phyloP scores from a whole-genome alignment of 2,888 invertebrate species.

The Hypena proboscidalis region DNA sequence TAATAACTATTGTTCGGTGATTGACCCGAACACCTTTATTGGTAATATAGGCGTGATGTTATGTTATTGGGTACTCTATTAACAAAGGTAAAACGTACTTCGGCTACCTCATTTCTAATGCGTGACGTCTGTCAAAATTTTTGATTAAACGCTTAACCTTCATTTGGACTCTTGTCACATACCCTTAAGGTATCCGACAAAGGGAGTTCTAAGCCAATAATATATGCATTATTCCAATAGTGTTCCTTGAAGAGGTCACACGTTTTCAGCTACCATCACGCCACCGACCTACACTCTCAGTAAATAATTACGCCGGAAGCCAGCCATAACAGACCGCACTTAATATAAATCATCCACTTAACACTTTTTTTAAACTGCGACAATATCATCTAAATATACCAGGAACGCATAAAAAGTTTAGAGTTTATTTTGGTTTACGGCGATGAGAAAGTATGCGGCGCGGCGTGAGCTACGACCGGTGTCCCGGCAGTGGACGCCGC shows the following conservation, averaged over 20 bases:
- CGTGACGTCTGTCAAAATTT: conserved; percentile 9
- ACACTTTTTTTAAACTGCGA: conserved; percentile 77
- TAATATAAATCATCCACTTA: conserved; percentile 84
- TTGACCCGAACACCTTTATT: too few relatives aligned
- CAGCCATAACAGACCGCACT: conserved; percentile 71
- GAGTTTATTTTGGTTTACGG: conserved; percentile 77
- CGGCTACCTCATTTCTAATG: conserved; percentile 8
- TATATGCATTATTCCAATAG: conserved; percentile 67
- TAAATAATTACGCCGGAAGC: conserved; percentile 80
- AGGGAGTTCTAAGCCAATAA: conserved; percentile 43
- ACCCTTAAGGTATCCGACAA: conserved; percentile 48
- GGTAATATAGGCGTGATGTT: too few relatives aligned
- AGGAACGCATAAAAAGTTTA: conserved; percentile 76
- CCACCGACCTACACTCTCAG: conserved; percentile 53
- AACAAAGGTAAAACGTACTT: conserved; percentile 13
- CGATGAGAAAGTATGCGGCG: conserved; percentile 81
- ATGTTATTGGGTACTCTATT: too few relatives aligned
- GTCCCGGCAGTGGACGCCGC: conserved; percentile 69
- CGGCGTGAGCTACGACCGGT: conserved; percentile 72
- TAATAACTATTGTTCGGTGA: too few relatives aligned
- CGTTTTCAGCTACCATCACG: conserved; percentile 43
- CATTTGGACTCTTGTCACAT: conserved; percentile 32
- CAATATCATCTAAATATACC: conserved; percentile 80
- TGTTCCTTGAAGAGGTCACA: conserved; percentile 55
- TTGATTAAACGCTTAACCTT: conserved; percentile 11